Evolutionary conservation across 2,113 vertebrate genomes (phyloP).

Genomic region (Oxygymnocypris stewartii): DNA sequence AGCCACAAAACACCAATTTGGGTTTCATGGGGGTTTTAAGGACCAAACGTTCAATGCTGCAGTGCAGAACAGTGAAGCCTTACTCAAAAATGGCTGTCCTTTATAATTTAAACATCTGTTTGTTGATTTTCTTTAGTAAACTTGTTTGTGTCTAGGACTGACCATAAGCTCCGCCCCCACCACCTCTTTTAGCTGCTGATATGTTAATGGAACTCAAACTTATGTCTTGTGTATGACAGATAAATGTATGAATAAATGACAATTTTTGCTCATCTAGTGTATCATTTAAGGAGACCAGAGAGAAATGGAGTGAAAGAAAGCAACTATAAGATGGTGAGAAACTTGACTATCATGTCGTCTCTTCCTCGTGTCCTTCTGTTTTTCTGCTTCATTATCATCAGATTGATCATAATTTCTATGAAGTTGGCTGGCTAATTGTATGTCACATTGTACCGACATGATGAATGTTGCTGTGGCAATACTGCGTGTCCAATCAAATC

Average conservation of each 20-base stretch:
- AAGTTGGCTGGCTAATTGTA: constrained; percentile 11
- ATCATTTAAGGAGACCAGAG: not conserved
- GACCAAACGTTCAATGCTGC: not conserved
- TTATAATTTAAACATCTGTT: not conserved
- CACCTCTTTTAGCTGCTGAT: not conserved
- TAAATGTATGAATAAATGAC: constrained; percentile 1
- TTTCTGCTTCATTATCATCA: not conserved
- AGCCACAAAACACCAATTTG: not conserved
- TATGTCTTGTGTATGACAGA: not conserved
- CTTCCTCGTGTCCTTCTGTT: not conserved
- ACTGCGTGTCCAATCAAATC: constrained; percentile 20
- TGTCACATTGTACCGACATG: constrained; percentile 21
- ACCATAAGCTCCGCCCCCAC: not conserved
- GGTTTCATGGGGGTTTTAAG: not conserved
- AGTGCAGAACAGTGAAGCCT: not conserved
- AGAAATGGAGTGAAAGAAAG: not conserved
- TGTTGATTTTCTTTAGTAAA: not conserved
- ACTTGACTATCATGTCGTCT: not conserved
- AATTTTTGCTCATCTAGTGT: constrained; percentile 4
- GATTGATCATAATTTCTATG: constrained; percentile 36
- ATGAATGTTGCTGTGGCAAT: constrained; percentile 43
- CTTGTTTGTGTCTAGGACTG: not conserved
- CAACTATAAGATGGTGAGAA: not conserved
- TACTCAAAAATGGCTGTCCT: no score
- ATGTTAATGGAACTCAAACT: constrained; percentile 4